Conservation (phyloP, 2,888 invertebrate genomes). For the Drosophila limbata region DNA sequence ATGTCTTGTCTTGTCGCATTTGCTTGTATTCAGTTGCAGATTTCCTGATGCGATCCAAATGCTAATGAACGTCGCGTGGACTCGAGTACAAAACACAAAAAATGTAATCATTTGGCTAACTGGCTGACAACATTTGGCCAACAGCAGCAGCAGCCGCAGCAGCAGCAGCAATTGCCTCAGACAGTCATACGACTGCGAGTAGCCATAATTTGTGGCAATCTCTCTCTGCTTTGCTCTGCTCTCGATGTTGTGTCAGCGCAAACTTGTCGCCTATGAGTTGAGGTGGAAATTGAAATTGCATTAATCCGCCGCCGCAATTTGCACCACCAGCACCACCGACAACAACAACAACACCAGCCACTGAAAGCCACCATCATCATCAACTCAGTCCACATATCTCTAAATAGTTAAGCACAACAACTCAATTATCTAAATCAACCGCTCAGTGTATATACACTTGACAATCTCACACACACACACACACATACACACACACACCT, state of each 20-base stretch:
- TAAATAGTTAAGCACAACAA: constrained; percentile 26
- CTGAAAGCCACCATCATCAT: background rate
- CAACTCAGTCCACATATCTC: background rate
- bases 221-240: background rate
- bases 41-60: constrained; percentile 52
- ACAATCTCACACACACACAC: constrained; percentile 1
- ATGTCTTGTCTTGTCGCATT: constrained; percentile 32
- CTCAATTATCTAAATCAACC: constrained; percentile 52
- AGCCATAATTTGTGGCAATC: constrained; percentile 33
- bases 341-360: background rate
- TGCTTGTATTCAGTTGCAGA: constrained; percentile 13
- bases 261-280: constrained; percentile 28
- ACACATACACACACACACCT: background rate
- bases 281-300: constrained; percentile 19
- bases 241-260: constrained; percentile 26
- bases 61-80: constrained; percentile 27
- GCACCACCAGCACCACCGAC: background rate
- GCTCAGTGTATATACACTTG: constrained; percentile 29
- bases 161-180: constrained; percentile 31
- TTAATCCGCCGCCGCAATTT: constrained; percentile 7
- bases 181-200: background rate
- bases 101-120: constrained; percentile 16
- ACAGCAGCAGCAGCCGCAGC: constrained; percentile 16
- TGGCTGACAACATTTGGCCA: constrained; percentile 28
- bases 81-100: background rate